Conservation (phyloP, 2,113 vertebrate genomes). For the Corvus cornix region DNA sequence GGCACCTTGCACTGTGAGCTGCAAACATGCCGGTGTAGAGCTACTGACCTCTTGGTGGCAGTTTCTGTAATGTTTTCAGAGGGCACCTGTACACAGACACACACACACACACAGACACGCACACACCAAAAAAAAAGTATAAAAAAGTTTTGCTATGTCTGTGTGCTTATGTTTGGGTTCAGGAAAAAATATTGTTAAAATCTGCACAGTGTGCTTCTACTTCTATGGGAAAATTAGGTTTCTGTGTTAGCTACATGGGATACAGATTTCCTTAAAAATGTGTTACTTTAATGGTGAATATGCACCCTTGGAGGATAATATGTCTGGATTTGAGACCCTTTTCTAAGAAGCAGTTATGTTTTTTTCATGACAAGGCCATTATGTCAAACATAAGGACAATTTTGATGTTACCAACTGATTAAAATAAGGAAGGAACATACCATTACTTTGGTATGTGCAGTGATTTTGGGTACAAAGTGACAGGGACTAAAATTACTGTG, state of each 20-base stretch:
- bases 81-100: too few relatives aligned
- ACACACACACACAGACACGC: rapidly evolving
- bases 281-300: neutral
- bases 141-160: neutral
- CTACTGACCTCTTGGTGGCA: neutral
- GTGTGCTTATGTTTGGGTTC: neutral
- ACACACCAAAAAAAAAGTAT: neutral
- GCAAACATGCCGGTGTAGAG: neutral
- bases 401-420: neutral
- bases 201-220: neutral
- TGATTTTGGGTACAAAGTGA: neutral
- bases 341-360: neutral
- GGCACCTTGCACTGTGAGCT: neutral
- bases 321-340: neutral
- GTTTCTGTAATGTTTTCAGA: neutral
- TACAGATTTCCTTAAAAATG: neutral
- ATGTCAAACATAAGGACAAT: neutral
- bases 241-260: neutral
- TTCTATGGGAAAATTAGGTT: neutral
- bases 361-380: neutral
- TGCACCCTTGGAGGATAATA: rapidly evolving
- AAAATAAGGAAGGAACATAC: neutral
- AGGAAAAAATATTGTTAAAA: neutral
- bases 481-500: neutral
- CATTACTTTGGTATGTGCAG: neutral